A percentile compares a stretch with the other conserved stretches of the same genome.
phyloP scores from a whole-genome alignment of 2,797 vertebrate species.

The Hozukius guyotensis region DNA sequence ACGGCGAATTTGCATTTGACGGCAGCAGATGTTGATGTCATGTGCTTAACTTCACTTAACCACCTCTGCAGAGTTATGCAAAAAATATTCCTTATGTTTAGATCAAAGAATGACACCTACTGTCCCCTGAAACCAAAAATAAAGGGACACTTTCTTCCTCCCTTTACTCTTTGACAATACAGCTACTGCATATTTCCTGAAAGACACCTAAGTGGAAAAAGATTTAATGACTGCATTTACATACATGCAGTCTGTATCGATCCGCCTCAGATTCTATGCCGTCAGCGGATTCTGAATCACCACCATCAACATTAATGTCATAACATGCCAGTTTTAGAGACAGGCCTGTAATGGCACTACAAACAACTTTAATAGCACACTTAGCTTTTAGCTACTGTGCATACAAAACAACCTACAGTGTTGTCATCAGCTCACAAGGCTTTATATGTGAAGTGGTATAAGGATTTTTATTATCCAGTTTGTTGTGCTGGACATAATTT shows the following conservation, averaged over 20 bases:
- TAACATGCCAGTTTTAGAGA: conserved; percentile 69
- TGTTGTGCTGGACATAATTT: neutral
- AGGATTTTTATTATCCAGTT: neutral
- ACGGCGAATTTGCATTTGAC: conserved; percentile 53
- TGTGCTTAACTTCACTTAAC: conserved; percentile 52
- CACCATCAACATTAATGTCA: conserved; percentile 73
- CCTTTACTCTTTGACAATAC: neutral
- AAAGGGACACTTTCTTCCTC: neutral
- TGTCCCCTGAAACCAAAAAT: conserved; percentile 16
- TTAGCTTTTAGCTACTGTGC: conserved; percentile 51
- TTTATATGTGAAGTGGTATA: neutral
- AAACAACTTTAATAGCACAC: conserved; percentile 67
- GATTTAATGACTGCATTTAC: conserved; percentile 77
- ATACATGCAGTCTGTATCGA: conserved; percentile 72
- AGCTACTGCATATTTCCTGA: conserved; percentile 29
- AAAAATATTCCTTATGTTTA: conserved; percentile 9
- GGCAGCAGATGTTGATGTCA: conserved; percentile 29
- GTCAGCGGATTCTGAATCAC: conserved; percentile 76
- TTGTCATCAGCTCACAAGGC: neutral
- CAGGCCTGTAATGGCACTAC: conserved; percentile 51
- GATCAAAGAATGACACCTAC: conserved; percentile 35
- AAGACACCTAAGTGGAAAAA: conserved; percentile 52
- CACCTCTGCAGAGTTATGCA: conserved; percentile 32
- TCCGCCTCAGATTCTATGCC: conserved; percentile 45
- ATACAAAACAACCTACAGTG: conserved; percentile 30